Evolutionary conservation across 2,113 vertebrate genomes (phyloP), one percentile per base, ranked within the genome.

Genomic region (Prochilodus magdalenae): DNA sequence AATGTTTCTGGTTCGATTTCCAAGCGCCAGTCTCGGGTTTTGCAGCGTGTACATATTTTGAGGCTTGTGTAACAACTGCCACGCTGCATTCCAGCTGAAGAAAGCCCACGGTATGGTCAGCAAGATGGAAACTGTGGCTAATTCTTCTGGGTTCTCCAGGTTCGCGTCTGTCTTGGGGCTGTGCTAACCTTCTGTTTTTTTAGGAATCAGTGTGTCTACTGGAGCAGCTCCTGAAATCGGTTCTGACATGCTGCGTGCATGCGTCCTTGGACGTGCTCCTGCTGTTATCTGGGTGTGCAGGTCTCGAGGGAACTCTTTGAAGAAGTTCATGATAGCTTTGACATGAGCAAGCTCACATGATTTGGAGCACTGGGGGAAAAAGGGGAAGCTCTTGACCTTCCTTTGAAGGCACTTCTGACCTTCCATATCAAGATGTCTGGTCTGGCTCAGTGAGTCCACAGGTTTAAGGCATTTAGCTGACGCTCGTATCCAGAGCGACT

Each of bases 31-130:
- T 57, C 8, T 67, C 57, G 47, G n/a, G 33, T 79, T 90, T 30
- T 88, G 63, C 75, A 86, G 85, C 57, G 80, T 73, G 60, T 71
- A 40, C 44, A 80, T 75, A 86, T 87, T 86, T 87, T 80, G 53
- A n/a, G 71, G 82, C 91, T 90, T 91, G 90, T 91, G 89, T 82
- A 92, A 91, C 70, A 76, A 73, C 85, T 87, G 91, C 89, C 88
- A 91, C 89, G 87, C 93, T 91, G 89, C 85, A 85, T 14, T 18
- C 63, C 24, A 70, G 62, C 73, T 15, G 22, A 69, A 49, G 14
- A 7, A 81, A 69, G 60, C 33, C 51, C 20, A 51, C 24, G 1
- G 7, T 59, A 57, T 11, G 33, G 59, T 77, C 84, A 67, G 62
- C 36, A 36, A 74, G 53, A 86, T 77, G 86, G 70, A 87, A 78